Evolutionary conservation across 2,888 invertebrate species (phyloP), one percentile per base, ranked within the genome.

Genomic region (Harpalus rubripes): DNA sequence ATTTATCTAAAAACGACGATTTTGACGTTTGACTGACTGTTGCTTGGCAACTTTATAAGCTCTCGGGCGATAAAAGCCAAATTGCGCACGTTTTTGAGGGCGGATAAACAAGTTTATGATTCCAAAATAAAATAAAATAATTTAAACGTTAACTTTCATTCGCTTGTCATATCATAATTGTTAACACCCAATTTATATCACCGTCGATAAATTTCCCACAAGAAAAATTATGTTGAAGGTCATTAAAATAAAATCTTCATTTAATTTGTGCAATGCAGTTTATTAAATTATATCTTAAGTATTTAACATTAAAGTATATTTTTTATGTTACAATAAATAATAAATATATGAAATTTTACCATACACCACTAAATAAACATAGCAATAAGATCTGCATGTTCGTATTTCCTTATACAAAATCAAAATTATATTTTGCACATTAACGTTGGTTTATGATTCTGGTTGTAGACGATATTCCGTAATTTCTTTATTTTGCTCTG

Each of bases 391-490:
- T 63, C 63, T 22, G n/a, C 8, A 26, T 12, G 7, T 63, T 8
- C 15, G 18, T 16, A 6, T 16, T 10, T 61, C 10, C 15, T 61
- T 61, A n/a, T 61, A 16, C 7, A 7, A 16, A 16, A 59, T 15
- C 8, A 61, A 15, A 61, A 15, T 15, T 59, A 59, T 18, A 44
- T 26, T 58, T 56, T 32, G 41, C 39, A 44, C 59, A 58, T 26
- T 74, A 52, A 52, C 56, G 12, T 63, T 26, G 16, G 15, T 78
- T 58, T 81, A 79, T 63, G 72, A 80, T 52, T 86, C 86, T 1
- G 87, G 84, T 84, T 88, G 88, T 15, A 87, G 56, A 58, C 87
- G 85, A 85, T 87, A 88, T 86, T 87, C 88, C 0, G 79, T 61
- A n/a, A 86, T 68, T 82, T 88, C 88, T 80, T 86, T 86, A 72